Conservation (phyloP, 2,888 invertebrate genomes). For the Agrochola macilenta region DNA sequence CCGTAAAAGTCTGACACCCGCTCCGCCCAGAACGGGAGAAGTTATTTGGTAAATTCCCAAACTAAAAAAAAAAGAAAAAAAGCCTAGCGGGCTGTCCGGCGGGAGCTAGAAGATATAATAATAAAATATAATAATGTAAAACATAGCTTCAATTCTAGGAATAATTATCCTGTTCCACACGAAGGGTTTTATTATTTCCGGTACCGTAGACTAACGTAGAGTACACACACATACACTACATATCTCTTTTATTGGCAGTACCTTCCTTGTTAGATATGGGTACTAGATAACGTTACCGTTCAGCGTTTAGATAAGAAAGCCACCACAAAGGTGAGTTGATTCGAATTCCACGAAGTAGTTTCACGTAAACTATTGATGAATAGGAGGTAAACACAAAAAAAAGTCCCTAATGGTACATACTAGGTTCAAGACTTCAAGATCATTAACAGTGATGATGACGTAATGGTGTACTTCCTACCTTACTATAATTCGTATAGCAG, state of each 20-base stretch:
- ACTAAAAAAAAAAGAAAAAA: too few relatives aligned
- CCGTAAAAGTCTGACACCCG: too few relatives aligned
- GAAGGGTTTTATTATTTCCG: too few relatives aligned
- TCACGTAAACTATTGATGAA: slow-evolving; percentile 22
- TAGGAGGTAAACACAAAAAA: slow-evolving; percentile 10
- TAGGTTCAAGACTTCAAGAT: slow-evolving; percentile 1
- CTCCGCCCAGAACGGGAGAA: too few relatives aligned
- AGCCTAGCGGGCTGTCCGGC: too few relatives aligned
- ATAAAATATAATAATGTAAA: too few relatives aligned
- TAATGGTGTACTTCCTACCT: neutral
- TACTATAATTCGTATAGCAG: neutral
- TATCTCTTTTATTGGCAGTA: neutral
- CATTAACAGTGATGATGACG: neutral
- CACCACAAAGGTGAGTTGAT: slow-evolving; percentile 16
- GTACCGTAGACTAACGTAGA: too few relatives aligned
- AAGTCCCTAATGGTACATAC: neutral
- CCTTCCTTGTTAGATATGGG: slow-evolving; percentile 24
- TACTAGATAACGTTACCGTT: slow-evolving; percentile 21
- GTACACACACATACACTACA: too few relatives aligned
- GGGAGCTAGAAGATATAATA: too few relatives aligned
- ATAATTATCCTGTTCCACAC: too few relatives aligned
- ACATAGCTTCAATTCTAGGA: too few relatives aligned
- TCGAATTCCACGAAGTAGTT: slow-evolving; percentile 19
- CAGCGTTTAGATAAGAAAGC: slow-evolving; percentile 22
- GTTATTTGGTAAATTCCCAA: too few relatives aligned